phyloP scores from a whole-genome alignment of 2,797 vertebrate genomes.

The Mormyrus proboscirostris region DNA sequence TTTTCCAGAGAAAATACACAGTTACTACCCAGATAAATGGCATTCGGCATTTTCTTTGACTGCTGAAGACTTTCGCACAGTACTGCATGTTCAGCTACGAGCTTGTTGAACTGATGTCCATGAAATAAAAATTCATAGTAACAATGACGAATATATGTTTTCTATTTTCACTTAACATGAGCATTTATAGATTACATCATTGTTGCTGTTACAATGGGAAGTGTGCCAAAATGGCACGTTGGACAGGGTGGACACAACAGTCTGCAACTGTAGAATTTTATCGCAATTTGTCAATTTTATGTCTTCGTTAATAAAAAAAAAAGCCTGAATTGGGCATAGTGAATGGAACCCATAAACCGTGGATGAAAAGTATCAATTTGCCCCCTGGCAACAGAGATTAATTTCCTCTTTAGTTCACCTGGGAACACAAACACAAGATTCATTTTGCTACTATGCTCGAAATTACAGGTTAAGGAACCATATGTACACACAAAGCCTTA shows the following conservation, averaged over 20 bases:
- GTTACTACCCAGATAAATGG: neutral
- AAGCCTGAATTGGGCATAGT: neutral
- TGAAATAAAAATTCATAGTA: neutral
- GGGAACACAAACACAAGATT: neutral
- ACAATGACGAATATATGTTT: neutral
- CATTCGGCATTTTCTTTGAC: neutral
- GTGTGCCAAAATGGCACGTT: neutral
- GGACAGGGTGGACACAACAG: constrained; percentile 17
- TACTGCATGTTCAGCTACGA: neutral
- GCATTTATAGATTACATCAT: neutral
- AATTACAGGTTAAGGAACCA: neutral
- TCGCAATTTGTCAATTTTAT: constrained; percentile 59
- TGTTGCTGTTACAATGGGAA: neutral
- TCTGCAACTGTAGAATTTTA: constrained; percentile 77
- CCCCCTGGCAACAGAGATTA: neutral
- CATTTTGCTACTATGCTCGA: neutral
- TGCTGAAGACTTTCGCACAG: neutral
- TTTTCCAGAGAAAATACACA: neutral
- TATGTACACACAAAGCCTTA: neutral
- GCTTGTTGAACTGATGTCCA: neutral
- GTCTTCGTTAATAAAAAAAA: constrained; percentile 51
- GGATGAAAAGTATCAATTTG: neutral
- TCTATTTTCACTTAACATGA: neutral
- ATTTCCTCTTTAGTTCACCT: neutral
- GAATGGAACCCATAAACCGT: neutral